Conservation (phyloP, 2,113 vertebrate genomes). For the Dicrurus megarhynchus region DNA sequence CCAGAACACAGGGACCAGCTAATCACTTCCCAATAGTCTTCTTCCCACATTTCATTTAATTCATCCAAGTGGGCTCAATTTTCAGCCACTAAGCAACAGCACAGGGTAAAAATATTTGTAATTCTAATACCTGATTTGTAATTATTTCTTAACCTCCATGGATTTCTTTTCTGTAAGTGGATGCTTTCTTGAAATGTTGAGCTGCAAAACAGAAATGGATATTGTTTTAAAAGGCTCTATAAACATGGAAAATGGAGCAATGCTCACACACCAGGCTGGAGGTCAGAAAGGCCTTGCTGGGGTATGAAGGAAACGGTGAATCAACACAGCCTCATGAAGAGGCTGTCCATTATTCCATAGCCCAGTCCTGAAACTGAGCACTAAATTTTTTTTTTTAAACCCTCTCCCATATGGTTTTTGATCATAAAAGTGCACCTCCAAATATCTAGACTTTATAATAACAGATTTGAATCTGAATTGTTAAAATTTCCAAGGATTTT, state of each 20-base stretch:
- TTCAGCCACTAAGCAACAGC: not conserved
- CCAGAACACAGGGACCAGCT: not conserved
- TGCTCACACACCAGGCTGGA: not conserved
- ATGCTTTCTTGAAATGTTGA: not conserved
- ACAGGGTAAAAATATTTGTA: not conserved
- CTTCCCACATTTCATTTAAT: not conserved
- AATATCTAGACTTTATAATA: not conserved
- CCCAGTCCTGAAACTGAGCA: not conserved
- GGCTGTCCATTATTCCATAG: not conserved
- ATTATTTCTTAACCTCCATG: not conserved
- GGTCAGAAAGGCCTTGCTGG: not conserved
- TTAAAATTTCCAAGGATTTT: not conserved
- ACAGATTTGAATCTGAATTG: not conserved
- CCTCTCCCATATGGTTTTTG: not conserved
- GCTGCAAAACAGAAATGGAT: not conserved
- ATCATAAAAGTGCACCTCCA: not conserved
- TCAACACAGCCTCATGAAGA: not conserved
- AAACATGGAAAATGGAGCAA: not conserved
- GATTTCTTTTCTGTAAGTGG: not conserved
- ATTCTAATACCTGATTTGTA: not conserved
- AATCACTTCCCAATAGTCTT: constrained; percentile 1
- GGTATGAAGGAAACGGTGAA: not conserved
- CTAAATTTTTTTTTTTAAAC: not conserved
- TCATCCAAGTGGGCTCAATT: not conserved
- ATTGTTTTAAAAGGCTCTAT: not conserved